phyloP scores from a whole-genome alignment of 2,888 invertebrate species.

The Caenorhabditis doughertyi region DNA sequence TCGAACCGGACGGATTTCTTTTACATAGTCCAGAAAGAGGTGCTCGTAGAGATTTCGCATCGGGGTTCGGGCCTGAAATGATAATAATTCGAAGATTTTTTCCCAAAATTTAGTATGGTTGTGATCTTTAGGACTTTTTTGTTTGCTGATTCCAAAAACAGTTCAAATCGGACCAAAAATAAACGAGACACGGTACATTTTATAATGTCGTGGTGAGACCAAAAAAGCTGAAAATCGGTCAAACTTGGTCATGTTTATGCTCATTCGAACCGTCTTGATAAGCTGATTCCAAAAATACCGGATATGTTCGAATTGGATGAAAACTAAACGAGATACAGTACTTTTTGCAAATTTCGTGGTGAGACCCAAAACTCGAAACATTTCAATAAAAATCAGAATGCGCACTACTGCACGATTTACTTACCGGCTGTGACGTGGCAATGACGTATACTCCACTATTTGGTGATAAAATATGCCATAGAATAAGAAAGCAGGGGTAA shows the following conservation, averaged over 20 bases:
- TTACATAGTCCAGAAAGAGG: conserved; percentile 75
- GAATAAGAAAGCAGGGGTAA: conserved; percentile 22
- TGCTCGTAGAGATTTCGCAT: conserved; percentile 76
- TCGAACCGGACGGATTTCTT: conserved; percentile 78
- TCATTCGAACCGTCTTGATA: not conserved
- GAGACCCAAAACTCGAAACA: not conserved
- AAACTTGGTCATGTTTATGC: conserved; percentile 1
- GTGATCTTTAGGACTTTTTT: not conserved
- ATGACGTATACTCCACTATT: conserved; percentile 4
- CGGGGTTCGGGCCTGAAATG: conserved; percentile 49
- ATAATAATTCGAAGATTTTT: not conserved
- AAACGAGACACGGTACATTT: not conserved
- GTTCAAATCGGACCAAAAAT: too few species aligned
- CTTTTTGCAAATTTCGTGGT: not conserved
- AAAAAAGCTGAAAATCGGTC: not conserved
- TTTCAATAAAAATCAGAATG: too few species aligned
- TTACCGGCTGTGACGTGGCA: conserved; percentile 54
- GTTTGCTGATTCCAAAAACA: too few species aligned
- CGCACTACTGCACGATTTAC: not conserved
- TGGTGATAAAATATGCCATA: conserved; percentile 39
- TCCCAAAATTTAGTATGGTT: not conserved
- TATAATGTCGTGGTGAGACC: not conserved
- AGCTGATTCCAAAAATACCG: not conserved
- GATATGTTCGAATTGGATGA: not conserved
- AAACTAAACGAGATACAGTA: not conserved